Evolutionary conservation across 2,888 invertebrate species (phyloP), one percentile per base, ranked within the genome.

Genomic region (Drosophila mercatorum): DNA sequence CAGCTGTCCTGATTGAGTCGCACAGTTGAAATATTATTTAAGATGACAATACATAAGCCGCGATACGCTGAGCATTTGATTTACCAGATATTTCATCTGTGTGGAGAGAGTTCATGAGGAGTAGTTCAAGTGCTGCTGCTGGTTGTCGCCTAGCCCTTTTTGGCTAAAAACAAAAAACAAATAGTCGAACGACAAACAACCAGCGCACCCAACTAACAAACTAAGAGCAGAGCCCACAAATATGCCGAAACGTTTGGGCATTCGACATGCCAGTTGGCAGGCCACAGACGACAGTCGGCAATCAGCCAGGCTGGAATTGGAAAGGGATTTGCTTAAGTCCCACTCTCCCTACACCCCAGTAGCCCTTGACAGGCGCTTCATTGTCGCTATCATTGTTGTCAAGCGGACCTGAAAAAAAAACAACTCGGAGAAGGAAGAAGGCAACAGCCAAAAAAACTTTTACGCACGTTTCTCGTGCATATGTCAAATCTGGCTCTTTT

Each of bases 341-440:
- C 44, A 28, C 22, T 28, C 31, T 10, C 14, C 14, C 3, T 5
- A 17, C 49, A n/a, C n/a, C 14, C 49, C 11, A 5, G 14, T 14
- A 38, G 36, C n/a, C 17, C 36, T 51, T 36, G 41, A 17, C 49
- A 46, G 47, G 44, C 69, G 70, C 60, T 79, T 64, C 75, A 77
- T 75, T 77, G 77, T 75, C 75, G 70, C 67, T 57, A 57, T 51
- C 67, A 78, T 79, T 79, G 77, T 71, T 75, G 79, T 61, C 75
- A 62, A 53, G 65, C 61, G 36, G 26, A 38, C 51, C 46, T 51
- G 64, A 41, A 57, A 68, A 17, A 17, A 17, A 38, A 22, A 10
- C 65, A 56, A 52, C 28, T 47, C 43, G 2, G 2, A 49, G 51
- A 8, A 14, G 31, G 68, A 22, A 65, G 34, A 55, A 40, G 53